Percentiles rank a stretch among this genome's conserved stretches.
Conservation (phyloP, 2,113 vertebrate species). For the Spilogale gracilis region DNA sequence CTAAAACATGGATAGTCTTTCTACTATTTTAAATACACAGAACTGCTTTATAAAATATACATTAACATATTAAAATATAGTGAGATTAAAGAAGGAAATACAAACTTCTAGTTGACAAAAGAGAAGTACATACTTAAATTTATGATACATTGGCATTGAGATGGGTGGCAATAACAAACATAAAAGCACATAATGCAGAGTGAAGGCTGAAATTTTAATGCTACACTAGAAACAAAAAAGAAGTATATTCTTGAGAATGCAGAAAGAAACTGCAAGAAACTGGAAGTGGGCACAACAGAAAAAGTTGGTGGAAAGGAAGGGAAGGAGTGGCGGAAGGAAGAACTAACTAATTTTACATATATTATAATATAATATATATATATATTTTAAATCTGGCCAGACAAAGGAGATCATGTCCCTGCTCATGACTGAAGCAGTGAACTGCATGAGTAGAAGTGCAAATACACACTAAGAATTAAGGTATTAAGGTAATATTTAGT, state of each 20-base stretch:
- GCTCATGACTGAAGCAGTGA: background rate
- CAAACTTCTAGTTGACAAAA: background rate
- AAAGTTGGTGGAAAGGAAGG: background rate
- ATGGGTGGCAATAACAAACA: background rate
- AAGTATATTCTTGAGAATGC: background rate
- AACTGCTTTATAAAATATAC: background rate
- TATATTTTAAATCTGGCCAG: background rate
- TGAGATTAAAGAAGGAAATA: background rate
- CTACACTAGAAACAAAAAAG: background rate
- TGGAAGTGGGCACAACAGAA: background rate
- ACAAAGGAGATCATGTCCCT: background rate
- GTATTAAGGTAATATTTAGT: background rate
- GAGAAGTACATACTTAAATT: background rate
- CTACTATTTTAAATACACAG: background rate
- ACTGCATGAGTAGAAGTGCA: background rate
- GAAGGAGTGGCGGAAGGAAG: background rate
- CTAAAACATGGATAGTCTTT: background rate
- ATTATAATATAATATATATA: background rate
- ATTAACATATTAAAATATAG: background rate
- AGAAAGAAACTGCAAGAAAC: background rate
- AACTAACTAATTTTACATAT: background rate
- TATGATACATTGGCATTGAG: background rate
- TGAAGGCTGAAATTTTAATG: background rate
- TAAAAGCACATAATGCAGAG: background rate
- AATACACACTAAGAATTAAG: background rate